Conservation (phyloP, 2,888 invertebrate genomes). For the Pterostichus madidus region DNA sequence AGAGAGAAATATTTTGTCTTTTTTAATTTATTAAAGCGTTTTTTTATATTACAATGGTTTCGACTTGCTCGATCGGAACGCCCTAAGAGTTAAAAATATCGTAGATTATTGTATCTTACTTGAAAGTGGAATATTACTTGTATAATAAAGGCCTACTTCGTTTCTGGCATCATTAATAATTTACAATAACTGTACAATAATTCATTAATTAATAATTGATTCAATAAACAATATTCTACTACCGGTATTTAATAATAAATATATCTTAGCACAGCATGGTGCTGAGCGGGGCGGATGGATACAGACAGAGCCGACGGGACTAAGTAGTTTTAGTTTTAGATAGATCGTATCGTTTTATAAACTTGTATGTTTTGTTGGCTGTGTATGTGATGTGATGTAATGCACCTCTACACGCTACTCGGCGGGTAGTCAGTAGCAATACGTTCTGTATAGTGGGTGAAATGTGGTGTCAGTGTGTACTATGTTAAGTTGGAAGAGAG, state of each 20-base stretch:
- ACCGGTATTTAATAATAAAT: conserved; percentile 67
- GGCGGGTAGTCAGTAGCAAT: neutral
- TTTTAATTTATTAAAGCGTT: conserved; percentile 68
- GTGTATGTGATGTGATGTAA: conserved; percentile 38
- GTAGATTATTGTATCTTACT: conserved; percentile 67
- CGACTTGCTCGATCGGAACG: conserved; percentile 67
- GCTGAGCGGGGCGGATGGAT: conserved; percentile 67
- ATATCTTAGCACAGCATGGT: conserved; percentile 66
- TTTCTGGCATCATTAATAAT: conserved; percentile 67
- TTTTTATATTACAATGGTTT: conserved; percentile 68
- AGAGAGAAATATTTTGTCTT: conserved; percentile 68
- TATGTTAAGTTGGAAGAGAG: conserved; percentile 14
- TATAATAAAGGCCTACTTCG: conserved; percentile 68
- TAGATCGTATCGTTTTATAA: conserved; percentile 29
- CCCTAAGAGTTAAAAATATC: conserved; percentile 68
- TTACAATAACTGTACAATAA: conserved; percentile 67
- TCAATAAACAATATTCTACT: conserved; percentile 66
- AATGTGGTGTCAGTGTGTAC: conserved; percentile 10
- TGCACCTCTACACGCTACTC: conserved; percentile 11
- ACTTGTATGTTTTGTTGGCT: conserved; percentile 24
- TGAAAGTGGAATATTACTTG: conserved; percentile 67
- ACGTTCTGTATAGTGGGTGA: neutral
- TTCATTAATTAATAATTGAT: conserved; percentile 67
- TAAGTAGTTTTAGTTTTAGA: conserved; percentile 55
- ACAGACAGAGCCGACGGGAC: conserved; percentile 66